phyloP scores from a whole-genome alignment of 2,797 vertebrate species.

The Acanthornis magna region DNA sequence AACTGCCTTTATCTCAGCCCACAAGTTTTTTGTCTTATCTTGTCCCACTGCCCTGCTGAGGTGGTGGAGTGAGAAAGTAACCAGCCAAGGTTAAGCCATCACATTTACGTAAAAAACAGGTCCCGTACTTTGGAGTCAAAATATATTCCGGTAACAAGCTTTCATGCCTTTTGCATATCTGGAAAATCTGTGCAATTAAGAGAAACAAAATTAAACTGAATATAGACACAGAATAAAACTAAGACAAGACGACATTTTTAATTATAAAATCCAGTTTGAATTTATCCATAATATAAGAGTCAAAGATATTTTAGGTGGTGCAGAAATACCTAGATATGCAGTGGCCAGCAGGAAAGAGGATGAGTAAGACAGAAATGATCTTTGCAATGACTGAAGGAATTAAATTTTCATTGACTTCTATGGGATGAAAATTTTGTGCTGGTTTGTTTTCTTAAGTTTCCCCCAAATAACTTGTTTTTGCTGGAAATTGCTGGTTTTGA shows the following conservation, averaged over 20 bases:
- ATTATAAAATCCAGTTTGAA: not conserved
- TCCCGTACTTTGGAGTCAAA: not conserved
- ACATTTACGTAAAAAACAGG: not conserved
- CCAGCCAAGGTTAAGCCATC: not conserved
- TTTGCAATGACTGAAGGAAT: not conserved
- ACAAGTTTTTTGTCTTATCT: not conserved
- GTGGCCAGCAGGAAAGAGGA: not conserved
- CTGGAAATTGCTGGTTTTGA: not conserved
- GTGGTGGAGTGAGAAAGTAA: not conserved
- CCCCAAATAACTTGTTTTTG: not conserved
- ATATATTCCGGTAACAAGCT: not conserved
- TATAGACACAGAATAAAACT: not conserved
- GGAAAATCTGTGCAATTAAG: not conserved
- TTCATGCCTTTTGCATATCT: not conserved
- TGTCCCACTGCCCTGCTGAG: not conserved
- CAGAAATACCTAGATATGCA: not conserved
- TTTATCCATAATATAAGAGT: not conserved
- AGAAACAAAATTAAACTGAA: not conserved
- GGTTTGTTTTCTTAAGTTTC: not conserved
- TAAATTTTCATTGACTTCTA: not conserved
- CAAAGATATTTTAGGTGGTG: not conserved
- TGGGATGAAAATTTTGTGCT: not conserved
- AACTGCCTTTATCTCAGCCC: not conserved
- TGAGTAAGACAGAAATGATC: not conserved
- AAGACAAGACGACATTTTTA: not conserved